Percentiles rank a stretch among this genome's conserved stretches.
Conservation (phyloP, 1,140 invertebrate genomes). For the Anadara kagoshimensis region DNA sequence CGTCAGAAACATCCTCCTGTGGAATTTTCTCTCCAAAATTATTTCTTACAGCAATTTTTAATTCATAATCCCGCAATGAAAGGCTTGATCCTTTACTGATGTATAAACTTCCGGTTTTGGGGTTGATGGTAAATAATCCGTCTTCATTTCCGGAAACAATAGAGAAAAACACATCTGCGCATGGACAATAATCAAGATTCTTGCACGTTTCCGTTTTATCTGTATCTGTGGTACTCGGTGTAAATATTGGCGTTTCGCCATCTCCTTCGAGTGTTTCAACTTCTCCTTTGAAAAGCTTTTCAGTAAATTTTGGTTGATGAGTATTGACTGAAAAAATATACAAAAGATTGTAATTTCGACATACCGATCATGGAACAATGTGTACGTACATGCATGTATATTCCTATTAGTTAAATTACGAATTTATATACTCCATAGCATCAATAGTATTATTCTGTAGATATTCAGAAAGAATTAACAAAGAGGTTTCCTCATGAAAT, state of each 20-base stretch:
- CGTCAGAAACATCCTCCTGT: not conserved
- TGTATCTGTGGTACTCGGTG: constrained; percentile 10
- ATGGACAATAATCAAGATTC: constrained; percentile 47
- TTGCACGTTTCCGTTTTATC: constrained; percentile 12
- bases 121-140: constrained; percentile 61
- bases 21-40: not conserved
- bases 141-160: constrained; percentile 67
- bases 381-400: not conserved
- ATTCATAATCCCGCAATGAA: constrained; percentile 8
- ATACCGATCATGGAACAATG: too few relatives aligned
- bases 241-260: not conserved
- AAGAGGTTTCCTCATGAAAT: too few relatives aligned
- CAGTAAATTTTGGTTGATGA: constrained; percentile 22
- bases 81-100: constrained; percentile 10
- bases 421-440: too few relatives aligned
- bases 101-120: constrained; percentile 56
- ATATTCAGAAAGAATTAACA: too few relatives aligned
- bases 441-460: too few relatives aligned
- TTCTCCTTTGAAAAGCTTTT: constrained; percentile 7
- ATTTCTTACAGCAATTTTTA: not conserved
- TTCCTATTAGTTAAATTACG: not conserved
- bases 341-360: too few relatives aligned
- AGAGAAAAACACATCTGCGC: constrained; percentile 61
- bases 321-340: constrained; percentile 28
- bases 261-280: not conserved